Base-by-base conservation (phyloP, 2,888 invertebrate genomes). In the Fabriciana adippe region DNA sequence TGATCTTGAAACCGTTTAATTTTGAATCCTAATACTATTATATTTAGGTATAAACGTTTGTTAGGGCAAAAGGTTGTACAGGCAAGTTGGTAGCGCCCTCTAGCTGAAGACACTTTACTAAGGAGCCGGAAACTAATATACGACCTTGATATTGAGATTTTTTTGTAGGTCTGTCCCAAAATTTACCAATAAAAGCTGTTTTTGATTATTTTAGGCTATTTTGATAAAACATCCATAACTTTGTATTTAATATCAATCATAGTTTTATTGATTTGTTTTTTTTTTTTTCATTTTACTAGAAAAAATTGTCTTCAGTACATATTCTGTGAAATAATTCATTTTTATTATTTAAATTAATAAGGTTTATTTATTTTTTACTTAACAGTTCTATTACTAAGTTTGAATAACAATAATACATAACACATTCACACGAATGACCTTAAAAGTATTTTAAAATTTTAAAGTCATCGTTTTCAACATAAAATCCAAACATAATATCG, bases 31-130 rank as follows among this genome's bases (percentile, higher is more conserved):
- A 81, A 74, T 2, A 0, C n/a, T 61, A 70, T 74, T 35, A 16
- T 31, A 74, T 64, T 86, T 87, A 78, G 80, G 80, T 81, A 41
- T 68, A 73, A 71, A 76, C 71, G 57, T 71, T 74, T 70, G 8
- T 16, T 57, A 45, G 45, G 61, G 67, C 74, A 89, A 89, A 89
- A 87, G 81, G 76, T 80, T 80, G 78, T 68, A 70, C 74, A 78
- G 84, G 82, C 88, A 86, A 85, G 88, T 89, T 72, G 11, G 11
- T 41, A 41, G 83, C 79, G 83, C 81, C 80, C 84, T 82, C 81
- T 82, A 75, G 75, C 80, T 82, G 83, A 84, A 86, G 84, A 41
- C 79, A 82, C 83, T 86, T 79, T 82, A 82, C 79, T 86, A 84
- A 83, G 87, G 82, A 79, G 82, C 88, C 89, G 89, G 90, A 91